Evolutionary conservation across 2,888 invertebrate species (phyloP).

Genomic region (Helleia helle): DNA sequence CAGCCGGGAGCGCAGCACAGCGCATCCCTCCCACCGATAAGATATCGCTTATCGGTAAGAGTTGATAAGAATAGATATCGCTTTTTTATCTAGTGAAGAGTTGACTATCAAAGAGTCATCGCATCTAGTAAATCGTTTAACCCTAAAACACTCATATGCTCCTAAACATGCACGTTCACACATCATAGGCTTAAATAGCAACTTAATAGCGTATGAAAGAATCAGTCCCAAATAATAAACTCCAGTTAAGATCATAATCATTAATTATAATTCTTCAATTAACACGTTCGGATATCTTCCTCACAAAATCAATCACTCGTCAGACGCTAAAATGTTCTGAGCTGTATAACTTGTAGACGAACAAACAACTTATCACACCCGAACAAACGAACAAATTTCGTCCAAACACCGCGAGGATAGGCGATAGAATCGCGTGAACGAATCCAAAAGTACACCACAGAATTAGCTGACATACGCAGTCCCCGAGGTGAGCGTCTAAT

Average conservation of each 20-base stretch:
- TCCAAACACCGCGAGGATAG: background rate
- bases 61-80: too few species aligned
- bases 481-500: slow-evolving; percentile 34
- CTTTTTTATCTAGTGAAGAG: too few species aligned
- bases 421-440: background rate
- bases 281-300: slow-evolving; percentile 6
- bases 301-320: slow-evolving; percentile 9
- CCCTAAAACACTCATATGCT: too few species aligned
- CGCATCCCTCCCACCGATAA: too few species aligned
- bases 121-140: too few species aligned
- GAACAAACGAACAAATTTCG: background rate
- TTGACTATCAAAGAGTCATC: too few species aligned
- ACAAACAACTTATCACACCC: background rate
- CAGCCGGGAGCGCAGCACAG: too few species aligned
- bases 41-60: too few species aligned
- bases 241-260: background rate
- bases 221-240: background rate
- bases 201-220: background rate
- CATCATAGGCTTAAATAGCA: background rate
- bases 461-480: slow-evolving; percentile 13
- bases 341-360: background rate
- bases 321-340: slow-evolving; percentile 6
- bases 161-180: too few species aligned
- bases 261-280: slow-evolving; percentile 10
- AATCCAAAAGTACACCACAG: background rate